phyloP scores from a whole-genome alignment of 2,113 vertebrate genomes.

The Catharus bicknelli region DNA sequence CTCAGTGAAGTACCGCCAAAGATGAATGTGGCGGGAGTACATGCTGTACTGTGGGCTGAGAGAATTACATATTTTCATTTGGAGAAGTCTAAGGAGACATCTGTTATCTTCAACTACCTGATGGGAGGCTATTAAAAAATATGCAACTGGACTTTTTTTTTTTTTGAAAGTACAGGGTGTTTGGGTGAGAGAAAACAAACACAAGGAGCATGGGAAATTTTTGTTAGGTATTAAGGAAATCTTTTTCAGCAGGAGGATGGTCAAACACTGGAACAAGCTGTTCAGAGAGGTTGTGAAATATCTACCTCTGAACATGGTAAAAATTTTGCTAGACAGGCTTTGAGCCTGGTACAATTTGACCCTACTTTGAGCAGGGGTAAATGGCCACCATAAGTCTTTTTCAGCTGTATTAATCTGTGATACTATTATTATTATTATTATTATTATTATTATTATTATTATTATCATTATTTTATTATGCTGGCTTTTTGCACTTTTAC shows the following conservation, averaged over 20 bases:
- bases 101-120: not conserved
- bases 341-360: not conserved
- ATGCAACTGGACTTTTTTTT: not conserved
- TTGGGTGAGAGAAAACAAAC: not conserved
- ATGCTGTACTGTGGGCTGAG: not conserved
- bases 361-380: not conserved
- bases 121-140: not conserved
- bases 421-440: not conserved
- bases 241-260: fast-evolving
- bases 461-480: not conserved
- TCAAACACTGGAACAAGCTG: not conserved
- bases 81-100: not conserved
- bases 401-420: not conserved
- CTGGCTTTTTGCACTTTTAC: not conserved
- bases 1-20: not conserved
- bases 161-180: not conserved
- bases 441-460: not conserved
- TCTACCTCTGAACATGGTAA: not conserved
- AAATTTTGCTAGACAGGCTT: not conserved
- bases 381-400: not conserved
- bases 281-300: not conserved
- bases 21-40: not conserved
- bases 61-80: not conserved
- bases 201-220: not conserved
- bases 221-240: not conserved